Percentiles rank a stretch among this genome's conserved stretches.
Conservation (phyloP, 2,888 invertebrate genomes). For the Tetheella fluctuosa region DNA sequence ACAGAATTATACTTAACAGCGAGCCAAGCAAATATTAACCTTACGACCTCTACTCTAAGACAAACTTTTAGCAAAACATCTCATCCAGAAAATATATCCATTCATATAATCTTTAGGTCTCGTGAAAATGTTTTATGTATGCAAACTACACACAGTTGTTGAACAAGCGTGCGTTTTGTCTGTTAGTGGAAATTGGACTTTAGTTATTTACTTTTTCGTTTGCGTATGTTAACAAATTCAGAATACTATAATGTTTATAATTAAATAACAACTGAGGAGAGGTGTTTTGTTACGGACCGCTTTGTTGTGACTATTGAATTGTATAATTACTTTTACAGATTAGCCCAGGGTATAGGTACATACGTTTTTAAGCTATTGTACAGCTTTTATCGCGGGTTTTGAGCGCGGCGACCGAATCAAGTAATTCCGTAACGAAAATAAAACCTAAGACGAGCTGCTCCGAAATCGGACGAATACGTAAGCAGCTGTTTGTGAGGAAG, state of each 20-base stretch:
- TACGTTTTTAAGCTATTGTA: no score
- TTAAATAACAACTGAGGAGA: not conserved
- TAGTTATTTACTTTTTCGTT: conserved; percentile 1
- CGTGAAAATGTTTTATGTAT: conserved; percentile 1
- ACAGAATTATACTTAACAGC: not conserved
- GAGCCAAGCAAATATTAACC: not conserved
- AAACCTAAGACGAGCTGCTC: no score
- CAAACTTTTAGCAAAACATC: not conserved
- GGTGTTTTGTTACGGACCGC: not conserved
- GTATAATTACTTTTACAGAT: no score
- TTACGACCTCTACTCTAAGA: not conserved
- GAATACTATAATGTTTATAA: not conserved
- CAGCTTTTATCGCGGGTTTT: no score
- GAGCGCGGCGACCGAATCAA: no score
- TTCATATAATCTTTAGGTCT: not conserved
- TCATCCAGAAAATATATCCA: not conserved
- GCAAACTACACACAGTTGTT: not conserved
- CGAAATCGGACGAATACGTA: no score
- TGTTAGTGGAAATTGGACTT: conserved; percentile 5
- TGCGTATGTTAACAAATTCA: not conserved
- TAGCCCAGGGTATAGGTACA: no score
- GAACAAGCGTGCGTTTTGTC: not conserved
- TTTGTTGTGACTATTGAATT: no score
- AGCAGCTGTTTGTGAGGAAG: no score
- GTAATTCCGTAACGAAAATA: no score